Evolutionary conservation across 2,797 vertebrate genomes (phyloP), one percentile per base, ranked within the genome.

Genomic region (Streptopelia turtur): DNA sequence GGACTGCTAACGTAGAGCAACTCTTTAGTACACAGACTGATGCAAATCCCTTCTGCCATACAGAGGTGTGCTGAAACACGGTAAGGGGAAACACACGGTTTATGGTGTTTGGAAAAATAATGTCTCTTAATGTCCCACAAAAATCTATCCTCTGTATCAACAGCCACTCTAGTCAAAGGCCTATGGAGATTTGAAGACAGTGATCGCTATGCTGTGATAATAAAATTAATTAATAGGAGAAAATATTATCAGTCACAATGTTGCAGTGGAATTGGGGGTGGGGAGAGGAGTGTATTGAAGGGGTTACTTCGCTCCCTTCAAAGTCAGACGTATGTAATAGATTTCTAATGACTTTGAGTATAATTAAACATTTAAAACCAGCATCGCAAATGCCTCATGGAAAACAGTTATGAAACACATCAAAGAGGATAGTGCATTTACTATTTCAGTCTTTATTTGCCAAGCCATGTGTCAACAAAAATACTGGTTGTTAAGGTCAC

Each of bases 371-470:
- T 91, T 93, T 93, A 9, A 55, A 92, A 83, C 72, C 18, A 61
- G 78, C 57, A 94, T 72, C 92, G 75, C 84, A 93, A 97, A 95
- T 52, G 60, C 3, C 35, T 71, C 77, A 79, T 28, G 28, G 65
- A 94, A 64, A 93, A 28, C 8, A 71, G 41, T 83, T 91, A 95
- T 27, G 74, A 93, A 96, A 92, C 35, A 74, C 83, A 96, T 90
- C 55, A 60, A 87, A 92, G 87, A 89, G 77, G 59, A 60, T 16
- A 79, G 83, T 52, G 24, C 55, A 68, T 70, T 80, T 93, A 71
- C 52, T 81, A 8, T 65, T 93, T 89, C 79, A 90, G 76, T 87
- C 63, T 92, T 84, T 89, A 96, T 94, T 95, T 96, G 83, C 66
- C 83, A 95, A 95, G 57, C 50, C 39, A 47, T 60, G 31, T 83